Base-by-base conservation (phyloP, 2,797 vertebrate species). In the Hafferia zeledoni region DNA sequence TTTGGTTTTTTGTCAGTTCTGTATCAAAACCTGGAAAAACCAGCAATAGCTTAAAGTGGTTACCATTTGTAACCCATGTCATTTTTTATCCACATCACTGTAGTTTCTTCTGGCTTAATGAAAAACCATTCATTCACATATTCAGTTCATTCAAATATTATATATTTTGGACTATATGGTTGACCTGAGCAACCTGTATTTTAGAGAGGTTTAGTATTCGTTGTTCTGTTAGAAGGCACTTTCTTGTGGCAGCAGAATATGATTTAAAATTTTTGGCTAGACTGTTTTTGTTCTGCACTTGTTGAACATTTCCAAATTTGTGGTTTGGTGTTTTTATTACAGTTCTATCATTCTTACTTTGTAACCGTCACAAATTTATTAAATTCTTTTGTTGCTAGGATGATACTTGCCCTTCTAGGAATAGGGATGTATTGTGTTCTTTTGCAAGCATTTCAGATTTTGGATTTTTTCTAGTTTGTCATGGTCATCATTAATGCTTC, bases 401-500 rank as follows among this genome's bases (percentile, higher is more conserved):
- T 67, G 19, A 16, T 80, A 9, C 25, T 70, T 37, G 24, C 17
- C 41, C 27, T 86, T 82, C 17, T 53, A 31, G 31, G 25, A 23
- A 7, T 65, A 44, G 17, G 17, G 17, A 24, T 47, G 4, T 74
- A 22, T 77, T 67, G 19, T 57, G 69, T 65, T 10, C 27, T 82
- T 91, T 74, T 49, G 11, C 31, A 75, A 67, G 20, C 25, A 35
- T 86, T 90, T 59, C 24, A 11, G 3, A 33, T 91, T 74, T 80
- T 39, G 0, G 0, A 67, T 3, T 64, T 88, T 78, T 68, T 71
- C 33, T 77, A 8, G 60, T 74, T 86, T 78, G 19, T 78, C 11
- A 3, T 0, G 0, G 8, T 88, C 7, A 10, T 44, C 60, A n/a
- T 44, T 16, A 46, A 0, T 81, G 59, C 27, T 90, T 83, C 33